These are phyloP conservation scores for Cephonodes hylas DNA, from an alignment of 2,888 invertebrate species.

Conservation along the genomic window DNA sequence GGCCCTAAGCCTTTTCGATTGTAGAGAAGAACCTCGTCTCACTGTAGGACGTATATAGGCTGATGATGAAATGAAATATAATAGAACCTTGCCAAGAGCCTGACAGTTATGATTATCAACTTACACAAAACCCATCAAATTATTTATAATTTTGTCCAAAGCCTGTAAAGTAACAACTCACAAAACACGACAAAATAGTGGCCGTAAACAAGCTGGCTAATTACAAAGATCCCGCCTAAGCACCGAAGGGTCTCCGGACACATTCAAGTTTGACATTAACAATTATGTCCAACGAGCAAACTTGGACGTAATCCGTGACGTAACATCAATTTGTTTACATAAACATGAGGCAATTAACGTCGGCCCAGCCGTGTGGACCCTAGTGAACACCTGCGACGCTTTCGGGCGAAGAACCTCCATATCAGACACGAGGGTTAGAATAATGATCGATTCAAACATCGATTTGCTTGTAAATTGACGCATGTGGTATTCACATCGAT, in stretches of 20 bases:
- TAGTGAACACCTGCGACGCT: constrained; percentile 58
- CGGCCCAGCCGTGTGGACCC: constrained; percentile 45
- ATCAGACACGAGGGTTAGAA: neutral
- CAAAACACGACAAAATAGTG: neutral
- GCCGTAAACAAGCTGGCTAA: constrained; percentile 13
- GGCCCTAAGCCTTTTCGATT: too few species aligned
- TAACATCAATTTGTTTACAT: constrained; percentile 69
- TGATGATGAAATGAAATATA: too few species aligned
- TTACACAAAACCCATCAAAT: too few species aligned
- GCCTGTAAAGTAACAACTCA: neutral
- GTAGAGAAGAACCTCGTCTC: too few species aligned
- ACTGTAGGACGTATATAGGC: too few species aligned
- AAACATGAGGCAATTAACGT: constrained; percentile 69
- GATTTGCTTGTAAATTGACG: too few species aligned
- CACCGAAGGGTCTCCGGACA: constrained; percentile 28
- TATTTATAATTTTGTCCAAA: too few species aligned
- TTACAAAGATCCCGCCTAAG: constrained; percentile 27
- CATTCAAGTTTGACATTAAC: constrained; percentile 32
- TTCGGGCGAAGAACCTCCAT: constrained; percentile 20
- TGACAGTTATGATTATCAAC: too few species aligned
- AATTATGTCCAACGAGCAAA: constrained; percentile 47
- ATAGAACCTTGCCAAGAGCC: too few species aligned
- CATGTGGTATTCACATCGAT: too few species aligned
- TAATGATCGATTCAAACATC: neutral
- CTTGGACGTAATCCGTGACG: constrained; percentile 36